Base-by-base conservation (phyloP, 2,113 vertebrate genomes). In the Xenopus borealis region DNA sequence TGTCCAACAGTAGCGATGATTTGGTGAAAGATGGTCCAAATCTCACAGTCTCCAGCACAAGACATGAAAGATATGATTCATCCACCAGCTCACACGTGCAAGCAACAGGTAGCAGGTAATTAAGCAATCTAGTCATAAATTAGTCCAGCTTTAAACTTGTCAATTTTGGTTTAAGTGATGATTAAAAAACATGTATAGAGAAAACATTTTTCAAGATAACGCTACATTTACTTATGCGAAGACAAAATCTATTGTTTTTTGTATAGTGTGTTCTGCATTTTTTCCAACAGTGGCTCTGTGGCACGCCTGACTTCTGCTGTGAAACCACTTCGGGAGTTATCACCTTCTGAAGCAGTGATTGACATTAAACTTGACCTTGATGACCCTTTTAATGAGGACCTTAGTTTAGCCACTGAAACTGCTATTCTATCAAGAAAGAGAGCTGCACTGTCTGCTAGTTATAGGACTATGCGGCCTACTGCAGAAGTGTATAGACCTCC, bases 351-450 rank as follows among this genome's bases (percentile, higher is more conserved):
- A 85, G 96, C 94, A 19, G 88, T 99, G 64, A 97, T 99, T 70
- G 97, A 99, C 81, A 97, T 98, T 83, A 99, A 98, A 82, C 93
- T 96, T 1, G 96, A 98, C 75, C 91, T 92, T 82, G 96, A 98
- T 18, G 95, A 98, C 83, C 88, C 98, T 17, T 97, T 98, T 8
- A 90, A 91, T 7, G 94, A 96, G 58, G 96, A 98, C 59, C 83
- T 90, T 1, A 91, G 88, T 85, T 91, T 88, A 18, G 83, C 90
- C 7, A 84, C 89, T 66, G 95, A 95, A 81, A 88, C 89, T 63
- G 83, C 74, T 72, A 69, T 88, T 62, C 73, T 78, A 79, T 58
- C 89, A 33, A 79, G 87, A 65, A 94, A 91, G 65, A 85, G 87
- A 20, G 80, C 88, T 0, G 72, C 84, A 33, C 89, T 84, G 79